Percentiles rank a stretch among this genome's conserved stretches.
Evolutionary conservation across 2,888 invertebrate species (phyloP).

Genomic region (Gisinianus flammeolus): DNA sequence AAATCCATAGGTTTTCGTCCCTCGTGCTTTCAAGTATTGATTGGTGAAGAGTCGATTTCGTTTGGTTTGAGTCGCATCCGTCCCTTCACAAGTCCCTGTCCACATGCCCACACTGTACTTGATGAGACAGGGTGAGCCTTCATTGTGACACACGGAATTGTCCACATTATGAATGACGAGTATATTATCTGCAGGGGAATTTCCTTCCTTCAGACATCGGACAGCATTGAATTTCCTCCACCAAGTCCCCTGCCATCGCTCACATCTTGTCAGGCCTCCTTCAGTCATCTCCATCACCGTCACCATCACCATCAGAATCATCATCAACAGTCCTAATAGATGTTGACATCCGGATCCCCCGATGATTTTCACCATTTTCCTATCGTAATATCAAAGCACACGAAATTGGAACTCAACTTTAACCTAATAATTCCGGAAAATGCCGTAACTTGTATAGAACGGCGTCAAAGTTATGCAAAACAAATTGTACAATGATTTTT

Average conservation of each 20-base stretch:
- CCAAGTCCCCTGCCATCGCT: conserved; percentile 24
- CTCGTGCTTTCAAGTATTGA: conserved; percentile 23
- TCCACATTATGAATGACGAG: conserved; percentile 12
- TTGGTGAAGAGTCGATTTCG: conserved; percentile 21
- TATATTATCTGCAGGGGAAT: neutral
- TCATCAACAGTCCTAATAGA: no score
- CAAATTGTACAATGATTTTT: no score
- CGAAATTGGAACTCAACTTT: no score
- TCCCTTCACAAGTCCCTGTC: conserved; percentile 19
- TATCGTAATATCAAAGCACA: no score
- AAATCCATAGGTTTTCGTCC: neutral
- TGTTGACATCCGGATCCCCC: no score
- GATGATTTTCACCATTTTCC: no score
- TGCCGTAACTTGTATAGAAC: no score
- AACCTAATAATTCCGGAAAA: no score
- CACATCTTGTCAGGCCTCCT: no score
- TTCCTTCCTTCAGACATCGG: conserved; percentile 17
- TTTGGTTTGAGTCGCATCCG: neutral
- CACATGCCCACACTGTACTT: conserved; percentile 37
- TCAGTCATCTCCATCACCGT: no score
- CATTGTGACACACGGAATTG: conserved; percentile 1
- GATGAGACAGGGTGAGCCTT: neutral
- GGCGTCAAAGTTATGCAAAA: no score
- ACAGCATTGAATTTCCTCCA: conserved; percentile 9
- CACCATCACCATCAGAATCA: no score